These are phyloP conservation scores for Rapana venosa DNA, from an alignment of 2,888 invertebrate genomes.

Conservation along the genomic window DNA sequence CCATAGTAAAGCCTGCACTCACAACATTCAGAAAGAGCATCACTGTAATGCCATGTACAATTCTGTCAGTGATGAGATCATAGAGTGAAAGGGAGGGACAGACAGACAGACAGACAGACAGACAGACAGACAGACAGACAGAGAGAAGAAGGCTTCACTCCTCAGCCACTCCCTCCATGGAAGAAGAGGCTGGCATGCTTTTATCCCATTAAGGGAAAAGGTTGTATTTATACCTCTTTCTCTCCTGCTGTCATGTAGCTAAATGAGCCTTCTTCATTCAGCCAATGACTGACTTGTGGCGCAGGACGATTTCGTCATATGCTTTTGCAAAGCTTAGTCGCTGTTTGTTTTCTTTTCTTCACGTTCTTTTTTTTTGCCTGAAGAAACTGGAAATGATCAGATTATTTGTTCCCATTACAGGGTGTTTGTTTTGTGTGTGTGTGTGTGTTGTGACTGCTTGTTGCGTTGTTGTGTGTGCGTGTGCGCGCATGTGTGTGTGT, in stretches of 20 bases:
- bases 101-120: too few species aligned
- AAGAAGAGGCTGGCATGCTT: background rate
- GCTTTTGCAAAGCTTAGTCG: conserved; percentile 1
- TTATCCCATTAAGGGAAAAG: background rate
- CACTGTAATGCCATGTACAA: background rate
- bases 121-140: too few species aligned
- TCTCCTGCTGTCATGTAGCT: background rate
- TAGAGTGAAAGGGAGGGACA: too few species aligned
- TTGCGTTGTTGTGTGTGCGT: conserved; percentile 5
- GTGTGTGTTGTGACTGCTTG: background rate
- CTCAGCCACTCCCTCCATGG: background rate
- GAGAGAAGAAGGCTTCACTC: background rate
- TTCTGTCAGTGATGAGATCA: background rate
- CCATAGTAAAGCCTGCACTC: background rate
- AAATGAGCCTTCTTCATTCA: conserved; percentile 6
- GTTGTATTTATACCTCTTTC: background rate
- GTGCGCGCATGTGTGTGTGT: background rate
- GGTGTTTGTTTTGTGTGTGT: background rate
- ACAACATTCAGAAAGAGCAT: background rate
- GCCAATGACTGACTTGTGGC: background rate
- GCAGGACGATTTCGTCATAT: background rate
- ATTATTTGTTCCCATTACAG: too few species aligned
- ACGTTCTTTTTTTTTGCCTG: too few species aligned
- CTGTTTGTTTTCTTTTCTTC: background rate
- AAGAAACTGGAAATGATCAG: too few species aligned